A percentile compares a stretch with the other conserved stretches of the same genome.
Evolutionary conservation across 2,888 invertebrate genomes (phyloP).

Genomic region (Tetheella fluctuosa): DNA sequence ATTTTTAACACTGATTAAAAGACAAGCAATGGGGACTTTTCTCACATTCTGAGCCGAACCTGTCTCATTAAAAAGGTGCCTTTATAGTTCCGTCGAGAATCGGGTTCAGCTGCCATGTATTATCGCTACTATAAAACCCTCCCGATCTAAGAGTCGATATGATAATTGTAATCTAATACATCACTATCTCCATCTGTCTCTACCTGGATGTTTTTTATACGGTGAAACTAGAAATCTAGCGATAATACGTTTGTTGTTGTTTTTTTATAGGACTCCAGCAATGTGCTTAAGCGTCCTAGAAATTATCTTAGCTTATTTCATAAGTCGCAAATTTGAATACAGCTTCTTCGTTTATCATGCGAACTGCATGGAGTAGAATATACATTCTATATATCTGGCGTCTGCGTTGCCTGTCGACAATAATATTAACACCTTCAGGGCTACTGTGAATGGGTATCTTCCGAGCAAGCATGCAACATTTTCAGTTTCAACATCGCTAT

Average conservation of each 20-base stretch:
- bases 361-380: too few relatives aligned
- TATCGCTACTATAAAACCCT: constrained; percentile 69
- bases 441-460: too few relatives aligned
- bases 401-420: too few relatives aligned
- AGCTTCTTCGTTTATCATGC: too few relatives aligned
- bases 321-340: too few relatives aligned
- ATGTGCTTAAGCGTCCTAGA: background rate
- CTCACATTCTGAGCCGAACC: constrained; percentile 62
- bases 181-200: constrained; percentile 60
- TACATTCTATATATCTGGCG: too few relatives aligned
- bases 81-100: constrained; percentile 60
- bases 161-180: constrained; percentile 78
- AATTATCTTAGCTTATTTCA: too few relatives aligned
- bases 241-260: background rate
- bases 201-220: constrained; percentile 45
- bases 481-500: too few relatives aligned
- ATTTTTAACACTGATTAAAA: constrained; percentile 59
- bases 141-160: constrained; percentile 70
- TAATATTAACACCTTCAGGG: too few relatives aligned
- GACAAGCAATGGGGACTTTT: constrained; percentile 50
- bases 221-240: constrained; percentile 15
- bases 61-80: constrained; percentile 74
- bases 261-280: background rate
- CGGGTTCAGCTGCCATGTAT: constrained; percentile 66
- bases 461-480: too few relatives aligned